Conservation (phyloP, 2,113 vertebrate species). For the Poeciliopsis retropinna region DNA sequence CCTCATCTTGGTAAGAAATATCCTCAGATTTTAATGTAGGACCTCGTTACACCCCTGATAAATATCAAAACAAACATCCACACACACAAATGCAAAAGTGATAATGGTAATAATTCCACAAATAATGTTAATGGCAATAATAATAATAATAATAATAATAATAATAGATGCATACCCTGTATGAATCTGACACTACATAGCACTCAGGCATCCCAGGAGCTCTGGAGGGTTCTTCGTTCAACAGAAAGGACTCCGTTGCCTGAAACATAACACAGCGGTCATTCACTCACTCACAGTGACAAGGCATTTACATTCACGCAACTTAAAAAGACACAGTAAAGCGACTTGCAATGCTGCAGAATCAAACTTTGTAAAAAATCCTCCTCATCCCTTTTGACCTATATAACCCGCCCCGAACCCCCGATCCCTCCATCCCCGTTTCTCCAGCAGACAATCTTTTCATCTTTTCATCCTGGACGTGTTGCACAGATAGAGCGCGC, state of each 20-base stretch:
- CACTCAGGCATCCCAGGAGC: constrained; percentile 85
- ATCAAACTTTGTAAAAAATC: constrained; percentile 27
- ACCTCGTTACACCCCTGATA: neutral
- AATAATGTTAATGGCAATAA: constrained; percentile 35
- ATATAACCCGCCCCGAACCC: constrained; percentile 4
- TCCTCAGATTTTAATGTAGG: neutral
- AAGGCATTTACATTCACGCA: constrained; percentile 28
- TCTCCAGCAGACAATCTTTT: constrained; percentile 29
- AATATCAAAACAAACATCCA: neutral
- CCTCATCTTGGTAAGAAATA: neutral
- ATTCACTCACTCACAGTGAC: constrained; percentile 48
- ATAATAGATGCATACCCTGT: constrained; percentile 79
- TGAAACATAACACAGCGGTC: constrained; percentile 77
- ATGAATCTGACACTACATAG: constrained; percentile 86
- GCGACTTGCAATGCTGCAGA: constrained; percentile 14
- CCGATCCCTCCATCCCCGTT: neutral
- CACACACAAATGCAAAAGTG: constrained; percentile 38
- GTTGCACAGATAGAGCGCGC: constrained; percentile 22
- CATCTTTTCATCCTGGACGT: constrained; percentile 18
- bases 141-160: constrained; percentile 46
- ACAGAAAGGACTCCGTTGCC: constrained; percentile 84
- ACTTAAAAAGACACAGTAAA: constrained; percentile 37
- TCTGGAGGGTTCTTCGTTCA: constrained; percentile 84
- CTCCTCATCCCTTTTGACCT: constrained; percentile 15
- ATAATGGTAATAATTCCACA: constrained; percentile 39